Conservation (phyloP, 2,113 vertebrate species). For the Notiomystis cincta region DNA sequence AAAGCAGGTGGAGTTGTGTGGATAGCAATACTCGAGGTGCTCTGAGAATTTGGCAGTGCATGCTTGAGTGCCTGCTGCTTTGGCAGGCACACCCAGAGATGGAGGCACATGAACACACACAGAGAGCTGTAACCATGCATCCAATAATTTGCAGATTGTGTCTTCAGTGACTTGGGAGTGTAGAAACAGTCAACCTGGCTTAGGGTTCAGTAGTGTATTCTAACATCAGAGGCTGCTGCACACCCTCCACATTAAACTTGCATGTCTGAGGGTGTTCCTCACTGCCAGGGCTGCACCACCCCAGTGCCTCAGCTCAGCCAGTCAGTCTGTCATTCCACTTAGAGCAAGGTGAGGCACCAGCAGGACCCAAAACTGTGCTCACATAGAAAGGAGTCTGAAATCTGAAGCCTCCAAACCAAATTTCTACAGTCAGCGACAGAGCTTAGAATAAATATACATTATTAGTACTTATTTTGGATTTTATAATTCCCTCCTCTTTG, state of each 20-base stretch:
- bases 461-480: background rate
- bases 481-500: background rate
- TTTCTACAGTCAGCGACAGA: background rate
- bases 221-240: background rate
- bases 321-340: background rate
- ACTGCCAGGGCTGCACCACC: background rate
- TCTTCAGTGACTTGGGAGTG: background rate
- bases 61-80: background rate
- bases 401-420: background rate
- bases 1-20: background rate
- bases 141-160: background rate
- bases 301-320: background rate
- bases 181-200: background rate
- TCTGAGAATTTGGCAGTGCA: background rate
- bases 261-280: background rate
- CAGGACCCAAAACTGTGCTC: background rate
- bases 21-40: background rate
- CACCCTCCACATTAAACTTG: background rate
- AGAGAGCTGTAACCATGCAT: background rate
- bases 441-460: background rate
- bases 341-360: background rate
- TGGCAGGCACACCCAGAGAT: background rate
- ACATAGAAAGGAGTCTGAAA: background rate
- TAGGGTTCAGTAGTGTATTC: background rate
- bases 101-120: background rate